phyloP scores from a whole-genome alignment of 2,888 invertebrate genomes.

The Tachina fera region DNA sequence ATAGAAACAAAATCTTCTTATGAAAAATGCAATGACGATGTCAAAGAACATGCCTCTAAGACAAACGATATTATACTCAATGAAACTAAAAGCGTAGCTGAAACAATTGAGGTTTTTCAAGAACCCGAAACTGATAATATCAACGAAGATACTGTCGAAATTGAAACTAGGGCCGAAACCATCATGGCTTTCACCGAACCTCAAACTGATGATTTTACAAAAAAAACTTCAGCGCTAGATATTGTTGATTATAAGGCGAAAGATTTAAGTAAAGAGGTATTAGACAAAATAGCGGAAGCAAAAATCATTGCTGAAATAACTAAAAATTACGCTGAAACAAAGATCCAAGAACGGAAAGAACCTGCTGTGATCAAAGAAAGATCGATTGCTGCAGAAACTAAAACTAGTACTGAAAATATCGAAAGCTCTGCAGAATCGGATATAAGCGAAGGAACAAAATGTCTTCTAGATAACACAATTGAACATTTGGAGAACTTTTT shows the following conservation, averaged over 20 bases:
- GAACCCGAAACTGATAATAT: background rate
- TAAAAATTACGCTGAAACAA: too few relatives aligned
- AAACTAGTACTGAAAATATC: too few relatives aligned
- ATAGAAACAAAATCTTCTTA: background rate
- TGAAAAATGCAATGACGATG: slow-evolving; percentile 8
- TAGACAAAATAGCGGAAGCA: background rate
- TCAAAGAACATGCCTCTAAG: background rate
- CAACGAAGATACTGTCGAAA: background rate
- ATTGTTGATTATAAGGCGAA: background rate
- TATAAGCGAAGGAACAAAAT: too few relatives aligned
- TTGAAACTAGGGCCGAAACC: background rate
- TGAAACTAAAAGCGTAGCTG: slow-evolving; percentile 3
- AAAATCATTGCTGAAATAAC: too few relatives aligned
- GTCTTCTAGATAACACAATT: too few relatives aligned
- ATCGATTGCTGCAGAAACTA: too few relatives aligned
- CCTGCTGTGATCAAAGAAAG: too few relatives aligned
- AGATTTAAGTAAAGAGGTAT: background rate
- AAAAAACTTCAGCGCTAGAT: background rate
- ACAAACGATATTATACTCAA: background rate
- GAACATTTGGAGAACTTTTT: too few relatives aligned
- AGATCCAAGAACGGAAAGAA: too few relatives aligned
- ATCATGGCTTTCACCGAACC: background rate
- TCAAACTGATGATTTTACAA: background rate
- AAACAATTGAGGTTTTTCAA: background rate
- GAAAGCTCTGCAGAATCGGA: too few relatives aligned